These are phyloP conservation scores for Drosophila athabasca DNA, from an alignment of 1,140 invertebrate genomes.

Conservation along the genomic window DNA sequence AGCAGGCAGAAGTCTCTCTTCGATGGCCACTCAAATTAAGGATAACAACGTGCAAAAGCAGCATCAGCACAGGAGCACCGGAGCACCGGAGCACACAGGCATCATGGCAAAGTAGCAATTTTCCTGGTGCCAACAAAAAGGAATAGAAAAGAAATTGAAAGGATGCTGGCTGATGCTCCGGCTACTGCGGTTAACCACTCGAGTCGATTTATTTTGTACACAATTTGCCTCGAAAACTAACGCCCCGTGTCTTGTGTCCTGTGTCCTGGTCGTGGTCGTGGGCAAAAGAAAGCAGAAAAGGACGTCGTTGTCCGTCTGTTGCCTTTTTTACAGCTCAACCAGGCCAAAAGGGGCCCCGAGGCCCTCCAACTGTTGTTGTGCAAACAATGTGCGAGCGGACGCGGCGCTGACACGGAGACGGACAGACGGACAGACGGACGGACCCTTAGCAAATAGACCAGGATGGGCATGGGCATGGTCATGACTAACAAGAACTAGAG, in stretches of 20 bases:
- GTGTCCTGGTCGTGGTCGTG: conserved; percentile 10
- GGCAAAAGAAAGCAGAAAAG: conserved; percentile 51
- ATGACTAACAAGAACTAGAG: conserved; percentile 36
- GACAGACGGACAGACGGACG: not conserved
- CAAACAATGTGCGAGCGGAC: conserved; percentile 53
- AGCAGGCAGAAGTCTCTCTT: conserved; percentile 36
- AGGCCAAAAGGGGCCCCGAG: conserved; percentile 26
- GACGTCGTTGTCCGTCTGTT: conserved; percentile 44
- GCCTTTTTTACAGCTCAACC: conserved; percentile 64
- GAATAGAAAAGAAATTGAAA: conserved; percentile 35
- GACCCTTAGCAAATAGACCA: conserved; percentile 43
- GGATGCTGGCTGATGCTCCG: conserved; percentile 39
- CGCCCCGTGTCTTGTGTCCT: conserved; percentile 29
- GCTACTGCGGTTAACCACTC: conserved; percentile 73
- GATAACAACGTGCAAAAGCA: conserved; percentile 65
- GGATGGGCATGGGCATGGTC: conserved; percentile 7
- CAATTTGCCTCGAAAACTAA: conserved; percentile 65
- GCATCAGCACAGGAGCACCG: conserved; percentile 13
- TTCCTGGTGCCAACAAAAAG: conserved; percentile 13
- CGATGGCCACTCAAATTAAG: conserved; percentile 81
- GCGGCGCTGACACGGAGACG: not conserved
- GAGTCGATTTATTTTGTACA: conserved; percentile 80
- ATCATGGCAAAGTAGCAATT: conserved; percentile 66
- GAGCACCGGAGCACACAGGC: not conserved
- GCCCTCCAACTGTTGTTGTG: conserved; percentile 43